Conservation (phyloP, 2,888 invertebrate species). For the Agonopterix heracliana region DNA sequence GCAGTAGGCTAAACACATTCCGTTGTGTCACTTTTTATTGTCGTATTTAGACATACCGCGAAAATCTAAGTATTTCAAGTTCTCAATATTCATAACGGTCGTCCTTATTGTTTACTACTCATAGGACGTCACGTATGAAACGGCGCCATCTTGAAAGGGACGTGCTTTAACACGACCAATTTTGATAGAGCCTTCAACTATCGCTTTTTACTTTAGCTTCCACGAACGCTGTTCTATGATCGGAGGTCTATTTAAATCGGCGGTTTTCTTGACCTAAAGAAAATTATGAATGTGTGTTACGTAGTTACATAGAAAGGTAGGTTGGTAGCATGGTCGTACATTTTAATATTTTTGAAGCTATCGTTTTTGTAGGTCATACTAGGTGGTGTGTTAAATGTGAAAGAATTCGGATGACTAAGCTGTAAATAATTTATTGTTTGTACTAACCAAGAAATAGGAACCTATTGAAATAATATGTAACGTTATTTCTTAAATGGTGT, state of each 20-base stretch:
- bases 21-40: slow-evolving; percentile 1
- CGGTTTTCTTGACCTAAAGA: slow-evolving; percentile 61
- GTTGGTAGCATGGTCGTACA: slow-evolving; percentile 35
- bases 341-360: slow-evolving; percentile 37
- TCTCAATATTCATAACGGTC: slow-evolving; percentile 69
- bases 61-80: slow-evolving; percentile 53
- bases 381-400: neutral
- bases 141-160: slow-evolving; percentile 65
- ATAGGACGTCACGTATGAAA: slow-evolving; percentile 58
- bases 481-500: too few relatives aligned
- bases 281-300: slow-evolving; percentile 57
- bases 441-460: too few relatives aligned
- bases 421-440: too few relatives aligned
- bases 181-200: slow-evolving; percentile 36
- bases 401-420: too few relatives aligned
- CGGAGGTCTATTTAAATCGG: slow-evolving; percentile 40
- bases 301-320: slow-evolving; percentile 45
- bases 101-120: slow-evolving; percentile 60
- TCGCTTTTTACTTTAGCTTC: slow-evolving; percentile 20
- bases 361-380: slow-evolving; percentile 34
- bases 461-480: too few relatives aligned
- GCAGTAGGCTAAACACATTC: slow-evolving; percentile 4
- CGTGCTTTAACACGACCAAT: slow-evolving; percentile 56
- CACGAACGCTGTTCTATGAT: slow-evolving; percentile 23
- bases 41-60: slow-evolving; percentile 33